Conservation (phyloP, 2,797 vertebrate genomes). For the Vireo griseus region DNA sequence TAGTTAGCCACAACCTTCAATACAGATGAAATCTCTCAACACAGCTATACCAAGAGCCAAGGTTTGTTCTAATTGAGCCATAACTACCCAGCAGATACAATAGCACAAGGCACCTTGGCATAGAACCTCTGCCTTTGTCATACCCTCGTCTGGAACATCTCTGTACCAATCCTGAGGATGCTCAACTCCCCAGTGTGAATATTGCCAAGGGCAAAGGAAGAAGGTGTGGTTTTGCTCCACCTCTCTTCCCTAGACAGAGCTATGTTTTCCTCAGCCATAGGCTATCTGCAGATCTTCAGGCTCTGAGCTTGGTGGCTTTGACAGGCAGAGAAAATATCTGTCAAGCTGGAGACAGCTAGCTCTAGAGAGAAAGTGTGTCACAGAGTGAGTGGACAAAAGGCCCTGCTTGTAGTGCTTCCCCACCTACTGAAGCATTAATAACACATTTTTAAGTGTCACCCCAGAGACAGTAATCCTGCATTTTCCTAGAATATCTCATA, state of each 20-base stretch:
- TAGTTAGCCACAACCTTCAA: not conserved
- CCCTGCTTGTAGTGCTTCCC: not conserved
- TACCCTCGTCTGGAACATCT: not conserved
- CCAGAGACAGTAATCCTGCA: not conserved
- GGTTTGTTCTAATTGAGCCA: not conserved
- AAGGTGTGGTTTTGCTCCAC: not conserved
- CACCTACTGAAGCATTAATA: not conserved
- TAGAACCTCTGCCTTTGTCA: not conserved
- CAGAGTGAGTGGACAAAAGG: not conserved
- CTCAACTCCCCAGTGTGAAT: not conserved
- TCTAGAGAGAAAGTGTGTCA: not conserved
- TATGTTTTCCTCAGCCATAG: not conserved
- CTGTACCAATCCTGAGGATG: not conserved
- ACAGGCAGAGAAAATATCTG: not conserved
- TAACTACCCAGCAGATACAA: not conserved
- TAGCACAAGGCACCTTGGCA: not conserved
- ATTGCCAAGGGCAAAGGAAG: not conserved
- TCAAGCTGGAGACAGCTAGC: not conserved
- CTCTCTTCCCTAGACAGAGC: not conserved
- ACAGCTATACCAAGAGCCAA: not conserved
- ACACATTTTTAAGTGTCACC: not conserved
- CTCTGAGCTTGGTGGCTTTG: not conserved
- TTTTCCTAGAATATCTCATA: not conserved
- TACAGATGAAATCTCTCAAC: not conserved
- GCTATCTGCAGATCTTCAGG: not conserved